Base-by-base conservation (phyloP, 2,888 invertebrate genomes). In the Mesoligia furuncula region DNA sequence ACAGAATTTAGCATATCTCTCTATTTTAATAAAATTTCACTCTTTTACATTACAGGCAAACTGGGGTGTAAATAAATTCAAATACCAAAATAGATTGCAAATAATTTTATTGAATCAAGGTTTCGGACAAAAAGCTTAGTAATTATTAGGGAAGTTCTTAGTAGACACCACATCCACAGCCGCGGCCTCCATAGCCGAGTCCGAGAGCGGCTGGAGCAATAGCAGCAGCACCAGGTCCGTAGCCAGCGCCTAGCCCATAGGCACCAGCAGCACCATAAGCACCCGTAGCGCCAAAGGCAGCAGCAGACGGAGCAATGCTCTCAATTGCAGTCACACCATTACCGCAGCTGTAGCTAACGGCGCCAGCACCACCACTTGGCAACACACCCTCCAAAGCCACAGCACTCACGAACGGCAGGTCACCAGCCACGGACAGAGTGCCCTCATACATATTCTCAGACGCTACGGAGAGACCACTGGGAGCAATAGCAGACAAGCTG, bases 371-470 rank as follows among this genome's bases (percentile, higher is more conserved):
- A n/a, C 20, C 72, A 67, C 77, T 75, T 15, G 86, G 75, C 15
- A 86, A 54, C n/a, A 76, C 65, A 6, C 73, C 78, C 15, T 86
- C 86, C 27, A 86, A 62, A 67, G 70, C 78, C 15, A 82, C 84
- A 77, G 67, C 67, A 45, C 67, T 45, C 20, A 20, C 3, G 20
- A 42, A 66, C 42, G 66, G 66, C 20, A 66, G 67, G 79, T 82
- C 88, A 73, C 85, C 88, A 64, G 71, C 68, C 4, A 81, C 80
- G 24, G 74, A 70, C n/a, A 88, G 64, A 36, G 59, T 17, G 65
- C 87, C 87, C 39, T 87, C 88, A 45, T 42, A 88, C 27, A 73
- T 73, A 51, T 88, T 88, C n/a, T 88, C 88, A 64, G 88, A 88
- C 11, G 76, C 59, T 31, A 88, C 65, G 17, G 85, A 80, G 54